These are phyloP conservation scores for Meriones psammophilus DNA, from an alignment of 2,797 vertebrate genomes.

Conservation along the genomic window DNA sequence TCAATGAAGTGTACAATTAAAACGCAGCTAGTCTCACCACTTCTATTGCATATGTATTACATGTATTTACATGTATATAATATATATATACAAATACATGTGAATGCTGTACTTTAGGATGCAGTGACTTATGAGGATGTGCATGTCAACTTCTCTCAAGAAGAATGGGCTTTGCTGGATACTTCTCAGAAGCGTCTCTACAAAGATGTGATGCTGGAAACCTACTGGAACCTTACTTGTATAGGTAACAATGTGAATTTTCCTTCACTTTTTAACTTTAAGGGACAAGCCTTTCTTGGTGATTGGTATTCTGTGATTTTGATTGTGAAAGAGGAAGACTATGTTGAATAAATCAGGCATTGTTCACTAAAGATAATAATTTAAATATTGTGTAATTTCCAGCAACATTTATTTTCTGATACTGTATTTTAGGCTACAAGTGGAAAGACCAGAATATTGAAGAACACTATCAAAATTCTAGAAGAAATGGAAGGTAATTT, in stretches of 20 bases:
- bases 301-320: neutral
- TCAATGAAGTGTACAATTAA: neutral
- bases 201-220: slow-evolving; percentile 6
- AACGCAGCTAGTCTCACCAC: neutral
- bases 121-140: neutral
- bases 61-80: too few species aligned
- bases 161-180: slow-evolving; percentile 16
- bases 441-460: slow-evolving; percentile 17
- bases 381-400: neutral
- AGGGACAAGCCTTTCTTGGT: neutral
- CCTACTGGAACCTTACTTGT: neutral
- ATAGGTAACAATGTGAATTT: neutral
- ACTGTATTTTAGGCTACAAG: neutral
- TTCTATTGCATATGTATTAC: neutral
- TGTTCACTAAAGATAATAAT: neutral
- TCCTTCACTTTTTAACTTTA: neutral
- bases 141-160: neutral
- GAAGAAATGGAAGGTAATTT: slow-evolving; percentile 14
- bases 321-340: neutral
- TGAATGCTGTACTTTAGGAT: neutral
- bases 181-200: neutral
- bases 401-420: neutral
- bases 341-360: neutral
- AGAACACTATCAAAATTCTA: neutral
- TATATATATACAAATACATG: neutral